Percentiles rank a stretch among this genome's conserved stretches.
Evolutionary conservation across 2,888 invertebrate genomes (phyloP).

Genomic region (Spisula solida): DNA sequence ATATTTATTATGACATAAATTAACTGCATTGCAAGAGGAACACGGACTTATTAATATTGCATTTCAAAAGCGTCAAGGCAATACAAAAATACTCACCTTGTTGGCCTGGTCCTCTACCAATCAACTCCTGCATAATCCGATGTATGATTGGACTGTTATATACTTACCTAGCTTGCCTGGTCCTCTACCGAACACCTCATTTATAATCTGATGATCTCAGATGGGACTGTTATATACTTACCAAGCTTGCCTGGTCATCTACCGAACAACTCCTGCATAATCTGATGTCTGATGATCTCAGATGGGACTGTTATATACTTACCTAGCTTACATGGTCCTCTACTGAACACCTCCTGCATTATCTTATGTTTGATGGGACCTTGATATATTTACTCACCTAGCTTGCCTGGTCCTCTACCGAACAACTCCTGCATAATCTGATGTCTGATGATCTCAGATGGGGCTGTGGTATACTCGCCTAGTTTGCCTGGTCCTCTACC

Average conservation of each 20-base stretch:
- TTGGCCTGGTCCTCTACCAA: conserved; percentile 57
- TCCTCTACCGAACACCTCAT: conserved; percentile 67
- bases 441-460: conserved; percentile 62
- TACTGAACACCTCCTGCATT: conserved; percentile 71
- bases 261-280: conserved; percentile 73
- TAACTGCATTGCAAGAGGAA: too few species aligned
- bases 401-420: conserved; percentile 52
- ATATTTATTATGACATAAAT: too few species aligned
- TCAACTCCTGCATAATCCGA: conserved; percentile 71
- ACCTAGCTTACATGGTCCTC: conserved; percentile 58
- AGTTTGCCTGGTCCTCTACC: conserved; percentile 56
- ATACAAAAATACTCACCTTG: conserved; percentile 69
- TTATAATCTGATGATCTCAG: conserved; percentile 71
- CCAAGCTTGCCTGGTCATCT: conserved; percentile 57
- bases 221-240: conserved; percentile 67
- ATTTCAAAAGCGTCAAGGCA: too few species aligned
- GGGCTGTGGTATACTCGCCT: conserved; percentile 72
- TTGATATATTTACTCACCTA: conserved; percentile 70
- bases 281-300: conserved; percentile 70
- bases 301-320: conserved; percentile 69
- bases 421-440: conserved; percentile 73
- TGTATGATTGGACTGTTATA: conserved; percentile 71
- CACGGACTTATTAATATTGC: too few species aligned
- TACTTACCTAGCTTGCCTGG: conserved; percentile 64
- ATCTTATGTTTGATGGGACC: conserved; percentile 71